Evolutionary conservation across 2,113 vertebrate genomes (phyloP).

Genomic region (Nesoenas mayeri): DNA sequence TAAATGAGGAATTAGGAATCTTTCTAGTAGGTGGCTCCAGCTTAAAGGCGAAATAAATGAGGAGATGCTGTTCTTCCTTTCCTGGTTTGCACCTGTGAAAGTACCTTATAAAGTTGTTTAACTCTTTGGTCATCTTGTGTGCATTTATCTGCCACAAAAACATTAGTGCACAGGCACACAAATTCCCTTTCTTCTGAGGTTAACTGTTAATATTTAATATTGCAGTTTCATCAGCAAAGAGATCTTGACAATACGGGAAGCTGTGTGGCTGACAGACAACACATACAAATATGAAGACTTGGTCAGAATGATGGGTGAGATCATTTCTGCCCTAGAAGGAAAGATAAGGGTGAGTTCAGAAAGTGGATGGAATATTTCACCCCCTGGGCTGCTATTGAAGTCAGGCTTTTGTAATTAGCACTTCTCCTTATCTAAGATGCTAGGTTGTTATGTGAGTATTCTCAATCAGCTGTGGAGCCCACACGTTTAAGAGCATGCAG

Average conservation of each 20-base stretch:
- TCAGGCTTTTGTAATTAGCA: neutral
- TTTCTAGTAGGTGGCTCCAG: neutral
- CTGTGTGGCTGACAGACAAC: constrained; percentile 98
- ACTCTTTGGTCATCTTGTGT: neutral
- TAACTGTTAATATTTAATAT: neutral
- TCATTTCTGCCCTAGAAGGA: constrained; percentile 90
- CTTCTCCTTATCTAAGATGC: neutral
- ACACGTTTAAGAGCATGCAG: neutral
- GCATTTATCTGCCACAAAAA: neutral
- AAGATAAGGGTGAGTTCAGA: constrained; percentile 87
- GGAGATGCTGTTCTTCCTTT: neutral
- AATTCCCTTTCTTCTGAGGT: neutral
- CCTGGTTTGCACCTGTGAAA: neutral
- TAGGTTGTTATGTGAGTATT: neutral
- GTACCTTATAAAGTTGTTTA: neutral
- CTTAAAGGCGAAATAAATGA: neutral
- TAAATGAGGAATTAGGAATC: neutral
- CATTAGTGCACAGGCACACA: neutral
- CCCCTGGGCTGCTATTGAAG: neutral
- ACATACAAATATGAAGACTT: constrained; percentile 97
- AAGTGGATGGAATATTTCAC: neutral
- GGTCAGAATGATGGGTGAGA: constrained; percentile 98
- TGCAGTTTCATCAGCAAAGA: constrained; percentile 91
- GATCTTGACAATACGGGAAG: constrained; percentile 95
- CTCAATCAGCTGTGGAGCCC: neutral